Conservation (phyloP, 2,113 vertebrate species). For the Excalfactoria chinensis region DNA sequence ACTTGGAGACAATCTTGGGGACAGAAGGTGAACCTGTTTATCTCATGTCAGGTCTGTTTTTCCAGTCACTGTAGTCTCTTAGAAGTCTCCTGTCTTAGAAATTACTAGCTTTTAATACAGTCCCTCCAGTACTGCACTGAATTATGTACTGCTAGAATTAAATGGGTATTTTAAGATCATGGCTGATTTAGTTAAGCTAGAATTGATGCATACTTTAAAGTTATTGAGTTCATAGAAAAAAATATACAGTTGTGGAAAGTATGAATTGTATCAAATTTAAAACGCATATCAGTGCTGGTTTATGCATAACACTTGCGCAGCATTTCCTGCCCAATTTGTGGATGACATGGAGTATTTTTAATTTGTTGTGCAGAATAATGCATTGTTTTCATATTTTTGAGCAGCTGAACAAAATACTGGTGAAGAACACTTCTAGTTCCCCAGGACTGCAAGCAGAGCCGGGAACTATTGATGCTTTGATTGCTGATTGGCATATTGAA, state of each 20-base stretch:
- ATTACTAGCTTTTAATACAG: not conserved
- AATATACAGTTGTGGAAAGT: not conserved
- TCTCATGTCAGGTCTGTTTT: not conserved
- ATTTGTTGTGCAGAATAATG: not conserved
- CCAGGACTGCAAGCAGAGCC: not conserved
- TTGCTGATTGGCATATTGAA: not conserved
- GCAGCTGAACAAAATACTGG: not conserved
- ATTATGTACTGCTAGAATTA: not conserved
- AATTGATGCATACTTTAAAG: not conserved
- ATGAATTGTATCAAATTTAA: accelerated
- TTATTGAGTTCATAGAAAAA: not conserved
- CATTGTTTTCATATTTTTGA: not conserved
- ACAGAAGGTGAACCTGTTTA: not conserved
- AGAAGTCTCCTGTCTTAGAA: not conserved
- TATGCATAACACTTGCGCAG: accelerated
- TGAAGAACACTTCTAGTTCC: not conserved
- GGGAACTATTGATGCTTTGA: not conserved
- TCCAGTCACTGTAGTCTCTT: not conserved
- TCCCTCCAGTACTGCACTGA: not conserved
- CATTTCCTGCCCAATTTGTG: not conserved
- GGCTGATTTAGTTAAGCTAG: not conserved
- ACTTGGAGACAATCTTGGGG: not conserved
- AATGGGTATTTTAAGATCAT: not conserved
- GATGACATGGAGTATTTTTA: not conserved
- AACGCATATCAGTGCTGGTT: not conserved